Conservation (phyloP, 2,113 vertebrate species). For the Ibidorhyncha struthersii region DNA sequence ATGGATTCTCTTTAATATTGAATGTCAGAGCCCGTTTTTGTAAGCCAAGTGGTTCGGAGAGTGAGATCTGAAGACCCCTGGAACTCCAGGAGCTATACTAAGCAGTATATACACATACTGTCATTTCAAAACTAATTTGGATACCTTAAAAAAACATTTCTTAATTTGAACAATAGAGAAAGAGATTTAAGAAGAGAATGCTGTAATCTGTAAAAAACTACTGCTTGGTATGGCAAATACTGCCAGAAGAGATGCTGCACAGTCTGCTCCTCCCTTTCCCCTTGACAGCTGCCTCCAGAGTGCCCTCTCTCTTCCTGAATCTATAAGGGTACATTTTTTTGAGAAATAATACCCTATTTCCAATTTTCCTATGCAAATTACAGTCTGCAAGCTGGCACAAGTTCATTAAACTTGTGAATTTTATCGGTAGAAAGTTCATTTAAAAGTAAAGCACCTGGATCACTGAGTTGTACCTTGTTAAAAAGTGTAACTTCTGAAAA, state of each 20-base stretch:
- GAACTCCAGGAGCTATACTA: neutral
- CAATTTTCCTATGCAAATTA: neutral
- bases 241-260: neutral
- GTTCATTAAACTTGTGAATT: neutral
- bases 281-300: neutral
- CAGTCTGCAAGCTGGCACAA: neutral
- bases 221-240: neutral
- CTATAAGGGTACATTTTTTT: neutral
- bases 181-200: neutral
- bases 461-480: neutral
- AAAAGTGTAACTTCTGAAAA: neutral
- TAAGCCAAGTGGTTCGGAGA: neutral
- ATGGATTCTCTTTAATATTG: neutral
- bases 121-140: neutral
- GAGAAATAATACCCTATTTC: neutral
- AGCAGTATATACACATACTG: neutral
- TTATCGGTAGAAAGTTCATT: neutral
- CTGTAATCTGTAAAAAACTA: neutral
- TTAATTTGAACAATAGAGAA: neutral
- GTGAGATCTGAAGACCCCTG: neutral
- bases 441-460: neutral
- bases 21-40: neutral
- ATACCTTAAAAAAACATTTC: neutral
- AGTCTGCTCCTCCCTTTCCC: neutral
- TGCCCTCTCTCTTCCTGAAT: neutral